Base-by-base conservation (phyloP, 2,797 vertebrate species). In the Lindbergichthys nudifrons region DNA sequence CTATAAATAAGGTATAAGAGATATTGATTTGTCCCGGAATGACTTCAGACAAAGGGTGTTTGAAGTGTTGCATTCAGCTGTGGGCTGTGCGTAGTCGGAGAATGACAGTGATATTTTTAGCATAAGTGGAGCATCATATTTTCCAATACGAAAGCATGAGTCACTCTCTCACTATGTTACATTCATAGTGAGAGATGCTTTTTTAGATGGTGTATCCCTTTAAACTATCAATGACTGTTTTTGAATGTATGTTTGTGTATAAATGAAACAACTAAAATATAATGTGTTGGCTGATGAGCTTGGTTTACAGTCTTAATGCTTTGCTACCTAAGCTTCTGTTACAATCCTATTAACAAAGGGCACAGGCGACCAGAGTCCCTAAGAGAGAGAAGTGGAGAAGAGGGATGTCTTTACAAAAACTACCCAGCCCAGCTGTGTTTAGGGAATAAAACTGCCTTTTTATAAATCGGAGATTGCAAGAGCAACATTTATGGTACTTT, bases 51-150 rank as follows among this genome's bases (percentile, higher is more conserved):
- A 21, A 43, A 42, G 18, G 14, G 23, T 13, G 43, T 56, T 26
- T 30, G 32, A 45, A 51, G 15, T 48, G 18, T 11, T 75, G 52
- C 30, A 43, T 43, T 67, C 32, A 68, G 26, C 57, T 52, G 51
- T 66, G 56, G 50, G 73, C 30, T 72, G 47, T 13, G n/a, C 4
- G 41, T 26, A 54, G 62, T 64, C 42, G 56, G 45, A 65, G 18
- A 68, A 36, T 46, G 36, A 56, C 19, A 14, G n/a, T 15, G 48
- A 63, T 67, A 57, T 71, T 71, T 65, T 68, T 45, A 73, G 59
- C 26, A 30, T 4, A 54, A 26, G 41, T 42, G 59, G 58, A 36
- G 32, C 32, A 36, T 36, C 32, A 36, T 36, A 36, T 36, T 36
- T 36, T 36, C 32, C 32, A 9, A 26, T 36, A 21, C 36, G 23